Conservation (phyloP, 37 sponge, comb jelly and placozoan species). For the Aphrocallistes beatrix region DNA sequence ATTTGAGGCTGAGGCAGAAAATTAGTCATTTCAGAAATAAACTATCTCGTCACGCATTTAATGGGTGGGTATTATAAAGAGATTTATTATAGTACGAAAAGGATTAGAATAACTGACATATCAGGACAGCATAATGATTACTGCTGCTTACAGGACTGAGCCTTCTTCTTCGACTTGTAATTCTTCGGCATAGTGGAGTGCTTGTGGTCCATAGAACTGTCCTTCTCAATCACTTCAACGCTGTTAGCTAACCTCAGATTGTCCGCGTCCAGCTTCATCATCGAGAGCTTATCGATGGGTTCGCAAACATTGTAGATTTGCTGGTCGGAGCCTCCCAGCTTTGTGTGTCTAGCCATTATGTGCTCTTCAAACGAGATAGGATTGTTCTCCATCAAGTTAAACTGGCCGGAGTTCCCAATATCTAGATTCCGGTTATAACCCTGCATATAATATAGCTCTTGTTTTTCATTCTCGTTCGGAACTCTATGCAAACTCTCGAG, state of each 20-base stretch:
- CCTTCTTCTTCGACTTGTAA: neutral
- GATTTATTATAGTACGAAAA: no score
- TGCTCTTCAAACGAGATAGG: neutral
- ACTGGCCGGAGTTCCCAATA: neutral
- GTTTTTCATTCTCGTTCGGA: neutral
- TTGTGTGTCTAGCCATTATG: neutral
- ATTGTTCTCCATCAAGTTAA: neutral
- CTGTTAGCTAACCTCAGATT: neutral
- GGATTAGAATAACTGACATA: no score
- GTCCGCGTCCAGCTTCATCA: neutral
- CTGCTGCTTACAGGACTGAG: constrained; percentile 13
- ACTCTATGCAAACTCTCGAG: neutral
- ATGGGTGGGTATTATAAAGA: no score
- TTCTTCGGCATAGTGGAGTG: neutral
- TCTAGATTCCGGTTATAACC: neutral
- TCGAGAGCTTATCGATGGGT: neutral
- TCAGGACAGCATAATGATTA: no score
- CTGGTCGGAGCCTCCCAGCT: neutral
- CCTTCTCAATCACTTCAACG: neutral
- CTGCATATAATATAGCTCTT: neutral
- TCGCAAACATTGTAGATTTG: neutral
- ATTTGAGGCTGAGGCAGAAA: no score
- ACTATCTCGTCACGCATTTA: no score
- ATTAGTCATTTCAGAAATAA: no score
- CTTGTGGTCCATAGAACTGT: neutral